Percentiles rank a stretch among this genome's conserved stretches.
phyloP scores from a whole-genome alignment of 2,113 vertebrate species.

The Osmerus eperlanus region DNA sequence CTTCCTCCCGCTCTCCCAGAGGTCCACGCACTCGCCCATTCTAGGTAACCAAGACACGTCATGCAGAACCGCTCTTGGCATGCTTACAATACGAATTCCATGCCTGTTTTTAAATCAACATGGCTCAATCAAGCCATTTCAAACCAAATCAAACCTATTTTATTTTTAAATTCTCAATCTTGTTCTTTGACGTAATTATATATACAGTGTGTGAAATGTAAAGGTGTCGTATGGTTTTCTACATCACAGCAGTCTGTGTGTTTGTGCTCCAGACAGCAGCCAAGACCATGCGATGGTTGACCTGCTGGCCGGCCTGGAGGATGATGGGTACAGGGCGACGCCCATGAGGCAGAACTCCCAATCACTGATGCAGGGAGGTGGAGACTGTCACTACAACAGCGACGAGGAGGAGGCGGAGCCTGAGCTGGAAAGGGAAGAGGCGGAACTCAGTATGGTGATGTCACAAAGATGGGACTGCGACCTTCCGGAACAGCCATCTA shows the following conservation, averaged over 20 bases:
- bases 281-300: conserved; percentile 85
- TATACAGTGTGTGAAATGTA: too few species aligned
- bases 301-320: conserved; percentile 87
- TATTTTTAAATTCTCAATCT: too few species aligned
- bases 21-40: conserved; percentile 77
- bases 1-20: conserved; percentile 85
- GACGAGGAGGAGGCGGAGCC: conserved; percentile 95
- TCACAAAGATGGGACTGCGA: conserved; percentile 92
- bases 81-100: conserved; percentile 8
- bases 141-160: too few species aligned
- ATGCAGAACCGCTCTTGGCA: neutral
- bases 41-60: conserved; percentile 65
- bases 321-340: conserved; percentile 78
- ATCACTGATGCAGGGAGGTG: conserved; percentile 69
- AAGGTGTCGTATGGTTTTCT: too few species aligned
- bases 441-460: conserved; percentile 92
- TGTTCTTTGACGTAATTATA: too few species aligned
- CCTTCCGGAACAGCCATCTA: conserved; percentile 64
- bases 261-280: conserved; percentile 73
- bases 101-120: too few species aligned
- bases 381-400: conserved; percentile 83
- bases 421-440: conserved; percentile 85
- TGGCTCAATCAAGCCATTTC: too few species aligned
- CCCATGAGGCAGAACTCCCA: conserved; percentile 67
- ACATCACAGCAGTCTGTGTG: conserved; percentile 37